Evolutionary conservation across 2,888 invertebrate genomes (phyloP), one percentile per base, ranked within the genome.

Genomic region (Cybosia mesomella): DNA sequence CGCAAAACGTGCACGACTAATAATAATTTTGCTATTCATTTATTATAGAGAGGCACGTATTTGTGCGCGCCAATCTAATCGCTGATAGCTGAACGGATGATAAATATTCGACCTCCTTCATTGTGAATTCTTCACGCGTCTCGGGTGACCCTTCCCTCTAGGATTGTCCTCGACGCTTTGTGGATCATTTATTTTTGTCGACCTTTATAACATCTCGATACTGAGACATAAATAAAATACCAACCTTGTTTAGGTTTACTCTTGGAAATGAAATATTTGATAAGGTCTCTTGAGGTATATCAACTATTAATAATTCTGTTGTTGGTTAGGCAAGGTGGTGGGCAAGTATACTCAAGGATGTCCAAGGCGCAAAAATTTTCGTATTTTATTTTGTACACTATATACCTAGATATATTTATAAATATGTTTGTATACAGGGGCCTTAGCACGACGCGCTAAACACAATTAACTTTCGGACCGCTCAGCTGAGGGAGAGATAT

Each of bases 91-190:
- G 73, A 79, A 76, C 74, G 85, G 81, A 85, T 88, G 87, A 87
- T 87, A 86, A 88, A 86, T 86, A 87, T 83, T 81, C 82, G 81
- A 83, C 78, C 76, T 79, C 79, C 77, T 83, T 86, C 87, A 88
- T 90, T 88, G 85, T 78, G 83, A 83, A 90, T 90, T 90, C 90
- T 82, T 83, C 83, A 73, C 85, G 87, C 88, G 87, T 83, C 73
- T 81, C 75, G 71, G 77, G 81, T 87, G 89, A 89, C 89, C 91
- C 86, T 86, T 86, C 83, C 84, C 83, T 84, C 74, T 72, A 78
- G 83, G 83, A 85, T 87, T 87, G 88, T 87, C 87, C 87, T 86
- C 85, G 75, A 82, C 79, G 84, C 83, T 87, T 87, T 77, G 81
- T 66, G 81, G 86, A 86, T 85, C 88, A 84, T 85, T 87, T 87